Evolutionary conservation across 37 sponge, comb jelly and placozoan species (phyloP), one percentile per base, ranked within the genome.

Genomic region (Crambe crambe): DNA sequence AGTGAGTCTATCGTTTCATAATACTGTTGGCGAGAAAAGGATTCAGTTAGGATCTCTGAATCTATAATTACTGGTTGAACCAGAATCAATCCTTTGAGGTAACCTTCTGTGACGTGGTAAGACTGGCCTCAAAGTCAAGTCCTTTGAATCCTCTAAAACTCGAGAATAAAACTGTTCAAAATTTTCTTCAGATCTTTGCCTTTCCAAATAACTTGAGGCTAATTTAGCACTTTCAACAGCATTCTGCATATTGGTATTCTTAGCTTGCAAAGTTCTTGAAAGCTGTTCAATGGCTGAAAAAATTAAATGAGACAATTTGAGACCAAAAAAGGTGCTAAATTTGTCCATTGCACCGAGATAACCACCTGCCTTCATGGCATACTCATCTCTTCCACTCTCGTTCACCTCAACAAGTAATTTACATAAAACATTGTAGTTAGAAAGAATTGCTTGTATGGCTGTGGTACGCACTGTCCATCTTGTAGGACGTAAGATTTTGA

Each of bases 311-410:
- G 74, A 72, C 2, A 92, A 77, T 57, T 92, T 87, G 35, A 93
- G 66, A 1, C 94, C 90, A 85, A 83, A 93, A 70, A 38, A 86
- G 23, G 85, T 86, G 12, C 41, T 23, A 80, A 89, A 89, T 35
- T 82, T 79, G 37, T 85, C 78, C 78, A 89, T 81, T 26, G 57
- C 31, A 40, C 63, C 35, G 3, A 79, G 36, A 30, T 73, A 51
- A 21, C 91, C 78, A 9, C 41, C 56, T 42, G 86, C 81, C 41
- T 67, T 80, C 26, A 42, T 56, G 20, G 70, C 78, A 81, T 69
- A 77, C n/a, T 74, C 74, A 78, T 57, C 80, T 32, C 68, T 5
- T 32, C 56, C 72, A n/a, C 23, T 80, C 25, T 63, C 66, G n/a
- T 73, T 62, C 18, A 85, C 63, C 70, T 80, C 82, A 37, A 58